Base-by-base conservation (phyloP, 2,888 invertebrate genomes). In the Blastobasis adustella region DNA sequence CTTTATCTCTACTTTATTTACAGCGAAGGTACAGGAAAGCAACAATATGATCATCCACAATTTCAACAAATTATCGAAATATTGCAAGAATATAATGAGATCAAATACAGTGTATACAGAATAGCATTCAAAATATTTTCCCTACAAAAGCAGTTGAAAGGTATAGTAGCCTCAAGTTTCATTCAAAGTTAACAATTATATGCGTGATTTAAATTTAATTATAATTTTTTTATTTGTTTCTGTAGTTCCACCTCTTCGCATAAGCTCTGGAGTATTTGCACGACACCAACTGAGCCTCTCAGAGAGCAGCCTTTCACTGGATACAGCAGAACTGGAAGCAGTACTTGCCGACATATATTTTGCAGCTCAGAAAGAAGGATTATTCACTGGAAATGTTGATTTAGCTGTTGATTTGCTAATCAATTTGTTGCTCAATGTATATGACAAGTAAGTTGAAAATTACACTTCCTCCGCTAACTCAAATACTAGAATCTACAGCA, bases 71-170 rank as follows among this genome's bases (percentile, higher is more conserved):
- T 92, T 10, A 80, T 90, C 67, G 85, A 89, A 58, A 79, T 83
- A 44, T 73, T 93, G 37, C 89, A 91, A 59, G 91, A 91, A 53
- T 92, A 91, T 64, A 92, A 93, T 67, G 90, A 88, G 47, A 92
- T 95, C 54, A 93, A 93, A 69, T 95, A 94, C 79, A 91, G 92
- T 57, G 92, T 92, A 4, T 95, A 96, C 69, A 90, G 95, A 59
- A 91, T 94, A 55, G 95, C 95, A 10, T 90, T 93, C 57, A 96
- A 96, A 80, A 85, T 82, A 56, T 79, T 71, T 63, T 67, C 70
- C 43, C 62, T 87, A 54, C 87, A 85, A 63, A 79, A 69, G 59
- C 70, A 90, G 60, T 83, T 95, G 41, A 89, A 90, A 73, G 92
- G 95, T 95, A 65, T 10, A n/a, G 9, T 7, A 9, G 4, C 6